Base-by-base conservation (phyloP, 2,888 invertebrate species). In the Luperina nickerlii region DNA sequence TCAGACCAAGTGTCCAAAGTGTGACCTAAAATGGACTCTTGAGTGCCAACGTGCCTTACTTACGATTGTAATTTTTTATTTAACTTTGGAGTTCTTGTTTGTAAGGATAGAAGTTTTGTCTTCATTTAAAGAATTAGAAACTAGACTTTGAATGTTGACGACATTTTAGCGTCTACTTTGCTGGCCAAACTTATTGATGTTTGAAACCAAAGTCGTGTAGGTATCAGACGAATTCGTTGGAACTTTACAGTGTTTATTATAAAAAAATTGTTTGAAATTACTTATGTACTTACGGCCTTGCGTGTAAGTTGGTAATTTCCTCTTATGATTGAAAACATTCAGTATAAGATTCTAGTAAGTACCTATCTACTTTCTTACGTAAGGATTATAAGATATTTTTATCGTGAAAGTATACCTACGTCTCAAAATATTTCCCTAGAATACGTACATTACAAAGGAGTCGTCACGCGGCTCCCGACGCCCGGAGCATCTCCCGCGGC, bases 401-500 rank as follows among this genome's bases (percentile, higher is more conserved):
- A 62, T 27, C 13, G 18, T 15, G 20, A 32, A 38, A 42, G 9
- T 8, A 51, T 62, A 67, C 42, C 9, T 65, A 20, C 1, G n/a
- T n/a, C 15, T 45, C 20, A 48, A 62, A 74, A 57, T 13, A 65
- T 24, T 48, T 68, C 69, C 60, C 6, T 51, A 45, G 51, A 69
- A 78, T 65, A 73, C 65, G 70, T 84, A 73, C 65, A 73, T 84
- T 62, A 51, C 38, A 18, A 32, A 32, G 32, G 32, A 32, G 32
- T 32, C 32, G 32, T 32, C 32, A 32, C 32, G 32, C 32, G 32
- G 32, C 32, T 32, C 1, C 32, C 32, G 32, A 32, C 32, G 32
- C 32, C 1, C 32, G 32, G 32, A 32, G 32, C 32, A 1, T 32
- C 32, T 32, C 32, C 32, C 32, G 32, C 32, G 32, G 32, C 1